Evolutionary conservation across 2,888 invertebrate species (phyloP).

Genomic region (Phoronis australis): DNA sequence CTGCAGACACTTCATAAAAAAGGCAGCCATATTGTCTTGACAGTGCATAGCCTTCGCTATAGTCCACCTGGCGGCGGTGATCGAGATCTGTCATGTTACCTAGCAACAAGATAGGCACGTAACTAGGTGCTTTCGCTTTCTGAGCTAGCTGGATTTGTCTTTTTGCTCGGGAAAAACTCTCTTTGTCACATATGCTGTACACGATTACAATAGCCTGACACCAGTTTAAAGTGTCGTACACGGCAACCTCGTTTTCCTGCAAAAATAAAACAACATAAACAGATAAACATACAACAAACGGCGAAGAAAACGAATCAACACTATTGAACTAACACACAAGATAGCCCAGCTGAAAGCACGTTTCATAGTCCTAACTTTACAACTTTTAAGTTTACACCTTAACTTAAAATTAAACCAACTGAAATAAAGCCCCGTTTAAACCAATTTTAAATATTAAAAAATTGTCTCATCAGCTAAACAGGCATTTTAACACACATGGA

Average conservation of each 20-base stretch:
- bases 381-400: too few relatives aligned
- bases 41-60: conserved; percentile 52
- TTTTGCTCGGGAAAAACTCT: conserved; percentile 62
- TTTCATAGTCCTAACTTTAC: too few relatives aligned
- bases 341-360: too few relatives aligned
- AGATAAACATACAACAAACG: too few relatives aligned
- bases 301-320: too few relatives aligned
- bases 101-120: conserved; percentile 70
- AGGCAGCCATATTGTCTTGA: conserved; percentile 32
- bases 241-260: conserved; percentile 7
- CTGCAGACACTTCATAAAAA: conserved; percentile 38
- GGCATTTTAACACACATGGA: too few relatives aligned
- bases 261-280: too few relatives aligned
- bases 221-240: conserved; percentile 56
- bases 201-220: conserved; percentile 78
- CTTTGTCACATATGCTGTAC: conserved; percentile 72
- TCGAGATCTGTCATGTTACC: conserved; percentile 74
- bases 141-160: conserved; percentile 18
- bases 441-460: too few relatives aligned
- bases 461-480: too few relatives aligned
- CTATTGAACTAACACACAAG: too few relatives aligned
- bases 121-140: conserved; percentile 60
- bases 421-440: too few relatives aligned
- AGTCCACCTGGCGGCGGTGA: conserved; percentile 58
- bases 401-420: too few relatives aligned